Evolutionary conservation across 2,797 vertebrate genomes (phyloP).

Genomic region (Microctenopoma lineatum): DNA sequence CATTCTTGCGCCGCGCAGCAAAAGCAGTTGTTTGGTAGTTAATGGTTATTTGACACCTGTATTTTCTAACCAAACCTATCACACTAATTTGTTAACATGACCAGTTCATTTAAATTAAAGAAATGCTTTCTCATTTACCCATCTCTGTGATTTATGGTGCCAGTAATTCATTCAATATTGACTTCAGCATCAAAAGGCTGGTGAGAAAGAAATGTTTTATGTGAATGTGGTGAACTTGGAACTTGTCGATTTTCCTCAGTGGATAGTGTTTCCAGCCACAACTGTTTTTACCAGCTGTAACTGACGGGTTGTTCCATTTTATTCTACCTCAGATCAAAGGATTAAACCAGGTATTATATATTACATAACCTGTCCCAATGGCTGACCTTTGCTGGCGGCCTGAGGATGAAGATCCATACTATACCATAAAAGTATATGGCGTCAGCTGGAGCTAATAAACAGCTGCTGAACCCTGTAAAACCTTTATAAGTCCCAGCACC

Average conservation of each 20-base stretch:
- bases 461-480: constrained; percentile 78
- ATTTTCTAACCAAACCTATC: background rate
- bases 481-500: constrained; percentile 68
- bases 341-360: constrained; percentile 19
- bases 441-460: constrained; percentile 81
- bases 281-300: background rate
- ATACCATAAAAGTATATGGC: constrained; percentile 74
- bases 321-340: constrained; percentile 15
- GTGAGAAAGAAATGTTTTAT: background rate
- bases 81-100: background rate
- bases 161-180: background rate
- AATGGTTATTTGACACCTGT: background rate
- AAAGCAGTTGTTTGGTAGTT: background rate
- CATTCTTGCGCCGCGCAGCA: too few species aligned
- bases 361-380: constrained; percentile 34
- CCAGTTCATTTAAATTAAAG: background rate
- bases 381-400: constrained; percentile 27
- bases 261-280: too few species aligned
- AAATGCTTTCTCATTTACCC: background rate
- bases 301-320: background rate
- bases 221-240: background rate
- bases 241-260: constrained; percentile 1
- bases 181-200: background rate
- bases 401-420: constrained; percentile 73
- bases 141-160: background rate